A percentile compares a stretch with the other conserved stretches of the same genome.
These are phyloP conservation scores for Myrmecophaga tridactyla DNA, from an alignment of 2,113 vertebrate genomes.

Conservation along the genomic window DNA sequence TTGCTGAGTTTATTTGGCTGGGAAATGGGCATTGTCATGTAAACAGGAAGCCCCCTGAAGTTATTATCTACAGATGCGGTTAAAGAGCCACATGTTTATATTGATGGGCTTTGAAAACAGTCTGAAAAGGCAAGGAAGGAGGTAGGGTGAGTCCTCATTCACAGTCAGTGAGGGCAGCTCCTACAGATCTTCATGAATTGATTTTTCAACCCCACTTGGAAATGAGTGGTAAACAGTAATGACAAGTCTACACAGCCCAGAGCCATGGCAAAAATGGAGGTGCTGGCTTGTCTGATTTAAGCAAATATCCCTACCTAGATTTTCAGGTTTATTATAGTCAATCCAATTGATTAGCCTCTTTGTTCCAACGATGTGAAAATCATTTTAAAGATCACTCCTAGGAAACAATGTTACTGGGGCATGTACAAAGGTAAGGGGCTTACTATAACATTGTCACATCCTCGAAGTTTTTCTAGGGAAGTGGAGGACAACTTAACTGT, in stretches of 20 bases:
- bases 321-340: background rate
- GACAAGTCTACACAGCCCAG: background rate
- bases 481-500: background rate
- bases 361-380: background rate
- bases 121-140: slow-evolving; percentile 48
- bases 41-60: slow-evolving; percentile 80
- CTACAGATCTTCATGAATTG: background rate
- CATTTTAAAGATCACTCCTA: background rate
- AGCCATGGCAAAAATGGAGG: background rate
- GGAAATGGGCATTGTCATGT: slow-evolving; percentile 77
- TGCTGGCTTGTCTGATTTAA: background rate
- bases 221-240: background rate
- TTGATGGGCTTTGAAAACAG: slow-evolving; percentile 74
- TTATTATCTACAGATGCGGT: slow-evolving; percentile 78
- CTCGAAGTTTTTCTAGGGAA: background rate
- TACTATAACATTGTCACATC: background rate
- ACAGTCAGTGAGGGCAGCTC: background rate
- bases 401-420: background rate
- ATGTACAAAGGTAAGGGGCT: background rate
- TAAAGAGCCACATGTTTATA: slow-evolving; percentile 75
- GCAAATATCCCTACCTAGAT: background rate
- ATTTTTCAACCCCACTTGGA: background rate
- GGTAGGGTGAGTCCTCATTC: slow-evolving; percentile 35
- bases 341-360: background rate
- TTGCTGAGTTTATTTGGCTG: slow-evolving; percentile 75